Evolutionary conservation across 30 jellyfish, hydroid and myxozoan species (phyloP).

Genomic region (Nemopilema nomurai): DNA sequence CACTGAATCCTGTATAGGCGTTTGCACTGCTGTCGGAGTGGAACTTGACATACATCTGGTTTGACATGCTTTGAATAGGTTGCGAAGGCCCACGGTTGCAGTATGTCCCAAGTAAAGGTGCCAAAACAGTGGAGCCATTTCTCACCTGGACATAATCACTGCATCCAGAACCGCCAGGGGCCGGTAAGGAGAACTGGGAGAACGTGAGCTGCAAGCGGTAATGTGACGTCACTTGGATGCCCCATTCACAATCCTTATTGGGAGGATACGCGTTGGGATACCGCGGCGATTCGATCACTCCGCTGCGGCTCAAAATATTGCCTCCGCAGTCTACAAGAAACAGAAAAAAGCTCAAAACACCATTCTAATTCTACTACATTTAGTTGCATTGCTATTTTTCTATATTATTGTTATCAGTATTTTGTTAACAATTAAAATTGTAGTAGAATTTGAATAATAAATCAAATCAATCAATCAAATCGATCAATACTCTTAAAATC

Average conservation of each 20-base stretch:
- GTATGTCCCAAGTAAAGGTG: slow-evolving; percentile 45
- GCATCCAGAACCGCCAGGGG: slow-evolving; percentile 45
- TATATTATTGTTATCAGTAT: too few species aligned
- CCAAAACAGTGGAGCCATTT: slow-evolving; percentile 39
- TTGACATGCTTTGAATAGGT: slow-evolving; percentile 30
- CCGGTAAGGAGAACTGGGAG: slow-evolving; percentile 70
- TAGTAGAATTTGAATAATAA: too few species aligned
- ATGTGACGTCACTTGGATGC: slow-evolving; percentile 53
- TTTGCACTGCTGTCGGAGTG: slow-evolving; percentile 67
- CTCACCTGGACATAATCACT: slow-evolving; percentile 75
- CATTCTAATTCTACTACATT: too few species aligned
- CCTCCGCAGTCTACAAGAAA: slow-evolving; percentile 85
- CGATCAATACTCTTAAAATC: too few species aligned
- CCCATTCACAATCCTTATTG: slow-evolving; percentile 75
- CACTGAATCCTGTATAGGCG: slow-evolving; percentile 52
- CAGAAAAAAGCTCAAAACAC: neutral
- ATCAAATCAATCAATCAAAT: too few species aligned
- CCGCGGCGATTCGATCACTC: slow-evolving; percentile 68
- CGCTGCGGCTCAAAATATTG: slow-evolving; percentile 54
- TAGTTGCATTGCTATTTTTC: too few species aligned
- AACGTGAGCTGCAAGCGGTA: slow-evolving; percentile 53
- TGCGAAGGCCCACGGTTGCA: slow-evolving; percentile 42
- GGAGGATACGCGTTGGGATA: slow-evolving; percentile 83
- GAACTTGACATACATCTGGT: slow-evolving; percentile 44
- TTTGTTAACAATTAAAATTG: too few species aligned